Conservation (phyloP, 2,797 vertebrate species). For the Artibeus jamaicensis region DNA sequence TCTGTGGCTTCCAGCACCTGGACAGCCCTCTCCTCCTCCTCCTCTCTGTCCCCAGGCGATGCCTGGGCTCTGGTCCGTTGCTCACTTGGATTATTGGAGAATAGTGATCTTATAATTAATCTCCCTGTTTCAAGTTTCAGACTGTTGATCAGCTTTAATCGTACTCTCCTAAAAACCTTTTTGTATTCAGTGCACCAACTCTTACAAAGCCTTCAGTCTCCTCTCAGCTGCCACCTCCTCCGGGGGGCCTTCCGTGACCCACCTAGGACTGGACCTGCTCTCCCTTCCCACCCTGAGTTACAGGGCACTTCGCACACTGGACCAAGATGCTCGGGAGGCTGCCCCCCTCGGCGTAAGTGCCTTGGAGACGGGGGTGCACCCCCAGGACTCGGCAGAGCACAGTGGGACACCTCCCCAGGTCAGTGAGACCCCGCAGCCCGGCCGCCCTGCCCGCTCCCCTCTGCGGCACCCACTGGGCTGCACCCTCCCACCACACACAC, state of each 20-base stretch:
- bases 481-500: not conserved
- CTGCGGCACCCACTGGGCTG: not conserved
- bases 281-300: not conserved
- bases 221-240: not conserved
- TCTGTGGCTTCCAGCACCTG: not conserved
- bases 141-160: not conserved
- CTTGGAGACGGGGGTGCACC: not conserved
- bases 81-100: conserved; percentile 1
- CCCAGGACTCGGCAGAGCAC: not conserved
- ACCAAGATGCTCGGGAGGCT: not conserved
- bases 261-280: not conserved
- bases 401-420: not conserved
- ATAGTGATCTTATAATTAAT: not conserved
- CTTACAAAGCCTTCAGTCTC: not conserved
- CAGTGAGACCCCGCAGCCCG: not conserved
- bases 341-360: not conserved
- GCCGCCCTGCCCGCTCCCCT: not conserved
- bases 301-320: not conserved
- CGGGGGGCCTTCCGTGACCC: not conserved
- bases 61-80: not conserved
- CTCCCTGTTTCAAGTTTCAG: not conserved
- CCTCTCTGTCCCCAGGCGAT: not conserved
- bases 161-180: not conserved
- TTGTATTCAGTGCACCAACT: not conserved
- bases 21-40: not conserved